These are phyloP conservation scores for Pollimyrus isidori DNA, from an alignment of 2,113 vertebrate genomes.

Conservation along the genomic window DNA sequence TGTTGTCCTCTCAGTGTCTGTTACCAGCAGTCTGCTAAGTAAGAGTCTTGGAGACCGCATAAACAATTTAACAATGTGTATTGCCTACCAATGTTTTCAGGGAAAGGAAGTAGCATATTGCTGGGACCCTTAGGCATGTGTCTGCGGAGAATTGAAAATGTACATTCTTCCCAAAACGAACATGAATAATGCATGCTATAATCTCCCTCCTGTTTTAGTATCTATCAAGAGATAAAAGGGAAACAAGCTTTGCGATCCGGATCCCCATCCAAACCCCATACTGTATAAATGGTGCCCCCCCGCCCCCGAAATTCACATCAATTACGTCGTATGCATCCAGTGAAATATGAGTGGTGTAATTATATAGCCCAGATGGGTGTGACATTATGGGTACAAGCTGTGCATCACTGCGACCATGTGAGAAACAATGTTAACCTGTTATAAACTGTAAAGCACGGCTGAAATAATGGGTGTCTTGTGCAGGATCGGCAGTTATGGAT, in stretches of 20 bases:
- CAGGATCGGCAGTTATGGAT: neutral
- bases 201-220: slow-evolving; percentile 13
- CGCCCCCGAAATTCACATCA: slow-evolving; percentile 8
- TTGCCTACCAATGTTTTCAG: slow-evolving; percentile 22
- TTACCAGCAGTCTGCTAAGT: slow-evolving; percentile 16
- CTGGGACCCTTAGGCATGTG: slow-evolving; percentile 11
- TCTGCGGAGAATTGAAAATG: slow-evolving; percentile 22
- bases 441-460: neutral
- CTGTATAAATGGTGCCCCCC: neutral
- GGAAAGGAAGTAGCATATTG: slow-evolving; percentile 15
- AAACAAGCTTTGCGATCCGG: slow-evolving; percentile 17
- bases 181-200: slow-evolving; percentile 24
- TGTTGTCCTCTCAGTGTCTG: slow-evolving; percentile 8
- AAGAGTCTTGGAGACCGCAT: slow-evolving; percentile 11
- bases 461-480: neutral
- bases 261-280: neutral
- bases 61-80: slow-evolving; percentile 24
- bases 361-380: neutral
- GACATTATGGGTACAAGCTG: neutral
- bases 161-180: slow-evolving; percentile 25
- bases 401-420: neutral
- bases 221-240: slow-evolving; percentile 16
- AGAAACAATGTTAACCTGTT: neutral
- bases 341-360: neutral
- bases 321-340: neutral